phyloP scores from a whole-genome alignment of 2,888 invertebrate genomes.

The Ditylenchus weischeri region DNA sequence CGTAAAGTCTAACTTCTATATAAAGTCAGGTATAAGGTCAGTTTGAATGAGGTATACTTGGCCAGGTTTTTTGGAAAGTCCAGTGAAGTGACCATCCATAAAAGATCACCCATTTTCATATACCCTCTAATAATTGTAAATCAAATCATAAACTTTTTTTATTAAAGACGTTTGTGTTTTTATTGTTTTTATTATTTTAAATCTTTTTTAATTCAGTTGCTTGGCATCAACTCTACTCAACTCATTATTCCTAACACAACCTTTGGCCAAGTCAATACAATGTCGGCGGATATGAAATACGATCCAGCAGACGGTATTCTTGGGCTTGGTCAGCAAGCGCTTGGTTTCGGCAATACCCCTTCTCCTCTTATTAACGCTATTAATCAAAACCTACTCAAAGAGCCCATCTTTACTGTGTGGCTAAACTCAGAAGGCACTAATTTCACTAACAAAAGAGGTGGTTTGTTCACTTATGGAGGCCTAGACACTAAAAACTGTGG shows the following conservation, averaged over 20 bases:
- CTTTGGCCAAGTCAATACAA: slow-evolving; percentile 62
- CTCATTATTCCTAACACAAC: slow-evolving; percentile 60
- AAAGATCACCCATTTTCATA: too few relatives aligned
- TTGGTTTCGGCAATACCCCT: slow-evolving; percentile 61
- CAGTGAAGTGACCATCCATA: too few relatives aligned
- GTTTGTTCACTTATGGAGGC: slow-evolving; percentile 40
- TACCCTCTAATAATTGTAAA: too few relatives aligned
- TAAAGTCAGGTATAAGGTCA: too few relatives aligned
- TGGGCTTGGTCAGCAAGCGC: slow-evolving; percentile 45
- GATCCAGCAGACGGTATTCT: slow-evolving; percentile 48
- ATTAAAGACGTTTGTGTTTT: too few relatives aligned
- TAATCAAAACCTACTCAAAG: slow-evolving; percentile 40
- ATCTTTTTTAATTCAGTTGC: too few relatives aligned
- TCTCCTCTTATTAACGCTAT: slow-evolving; percentile 51
- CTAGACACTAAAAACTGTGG: slow-evolving; percentile 17
- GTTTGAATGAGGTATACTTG: too few relatives aligned
- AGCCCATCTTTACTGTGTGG: slow-evolving; percentile 45
- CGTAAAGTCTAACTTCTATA: background rate
- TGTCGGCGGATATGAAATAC: slow-evolving; percentile 63
- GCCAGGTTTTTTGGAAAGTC: too few relatives aligned
- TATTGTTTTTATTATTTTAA: too few relatives aligned
- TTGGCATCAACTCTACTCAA: slow-evolving; percentile 24
- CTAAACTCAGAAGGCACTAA: slow-evolving; percentile 26
- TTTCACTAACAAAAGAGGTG: slow-evolving; percentile 35
- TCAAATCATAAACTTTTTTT: too few relatives aligned